A percentile compares a stretch with the other conserved stretches of the same genome.
These are phyloP conservation scores for Chroicocephalus ridibundus DNA, from an alignment of 2,113 vertebrate genomes.

Conservation along the genomic window DNA sequence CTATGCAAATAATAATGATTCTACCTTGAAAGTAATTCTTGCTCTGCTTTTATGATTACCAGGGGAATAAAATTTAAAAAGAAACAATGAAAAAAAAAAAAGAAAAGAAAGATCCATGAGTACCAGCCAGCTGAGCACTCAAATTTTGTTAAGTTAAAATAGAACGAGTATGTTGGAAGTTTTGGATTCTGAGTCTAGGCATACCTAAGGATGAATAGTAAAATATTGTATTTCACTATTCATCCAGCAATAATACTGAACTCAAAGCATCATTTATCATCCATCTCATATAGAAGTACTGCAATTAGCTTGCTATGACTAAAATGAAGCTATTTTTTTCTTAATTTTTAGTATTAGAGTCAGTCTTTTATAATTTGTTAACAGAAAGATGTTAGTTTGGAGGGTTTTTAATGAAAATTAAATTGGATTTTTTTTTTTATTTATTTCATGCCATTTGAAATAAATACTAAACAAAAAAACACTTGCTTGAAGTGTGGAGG, in stretches of 20 bases:
- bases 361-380: background rate
- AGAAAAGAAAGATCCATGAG: background rate
- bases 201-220: background rate
- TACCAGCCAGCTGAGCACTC: background rate
- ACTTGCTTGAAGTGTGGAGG: background rate
- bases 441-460: background rate
- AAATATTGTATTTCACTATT: background rate
- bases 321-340: background rate
- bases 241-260: background rate
- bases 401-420: rapidly evolving
- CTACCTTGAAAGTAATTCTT: background rate
- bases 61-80: background rate
- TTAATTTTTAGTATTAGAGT: background rate
- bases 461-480: background rate
- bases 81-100: background rate
- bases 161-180: background rate
- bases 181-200: background rate
- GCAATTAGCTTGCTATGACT: background rate
- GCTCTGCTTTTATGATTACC: background rate
- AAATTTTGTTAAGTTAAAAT: background rate
- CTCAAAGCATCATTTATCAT: background rate
- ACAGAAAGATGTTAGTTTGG: background rate
- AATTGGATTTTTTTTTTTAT: background rate
- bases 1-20: slow-evolving; percentile 38
- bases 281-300: rapidly evolving